phyloP scores from a whole-genome alignment of 2,888 invertebrate species.

The Pimpla rufipes region DNA sequence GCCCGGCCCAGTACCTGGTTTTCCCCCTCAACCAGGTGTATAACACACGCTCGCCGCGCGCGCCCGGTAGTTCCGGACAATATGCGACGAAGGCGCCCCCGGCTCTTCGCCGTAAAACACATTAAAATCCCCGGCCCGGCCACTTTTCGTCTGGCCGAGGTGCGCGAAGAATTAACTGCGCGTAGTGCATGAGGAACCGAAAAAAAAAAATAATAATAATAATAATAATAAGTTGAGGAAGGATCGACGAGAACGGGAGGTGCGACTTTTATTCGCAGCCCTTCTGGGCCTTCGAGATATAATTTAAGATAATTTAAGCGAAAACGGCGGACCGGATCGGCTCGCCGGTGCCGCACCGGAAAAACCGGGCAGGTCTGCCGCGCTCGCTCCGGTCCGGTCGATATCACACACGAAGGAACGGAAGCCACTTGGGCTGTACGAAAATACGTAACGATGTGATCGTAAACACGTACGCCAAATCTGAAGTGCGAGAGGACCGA shows the following conservation, averaged over 20 bases:
- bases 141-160: conserved; percentile 46
- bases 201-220: too few relatives aligned
- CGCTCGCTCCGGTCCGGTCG: neutral
- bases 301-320: neutral
- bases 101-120: conserved; percentile 36
- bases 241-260: neutral
- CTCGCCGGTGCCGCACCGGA: conserved; percentile 34
- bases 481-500: too few relatives aligned
- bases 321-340: conserved; percentile 25
- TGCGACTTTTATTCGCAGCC: conserved; percentile 27
- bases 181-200: neutral
- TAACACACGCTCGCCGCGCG: conserved; percentile 29
- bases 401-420: too few relatives aligned
- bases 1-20: conserved; percentile 22
- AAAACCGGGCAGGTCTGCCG: conserved; percentile 40
- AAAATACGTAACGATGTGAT: too few relatives aligned
- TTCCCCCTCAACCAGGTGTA: conserved; percentile 51
- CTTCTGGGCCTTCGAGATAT: too few relatives aligned
- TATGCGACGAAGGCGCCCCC: conserved; percentile 15
- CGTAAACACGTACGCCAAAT: too few relatives aligned
- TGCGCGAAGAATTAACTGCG: conserved; percentile 47
- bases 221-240: conserved; percentile 12
- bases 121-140: conserved; percentile 34
- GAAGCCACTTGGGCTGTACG: too few relatives aligned
- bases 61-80: conserved; percentile 25